A percentile compares a stretch with the other conserved stretches of the same genome.
These are phyloP conservation scores for Noctilio leporinus DNA, from an alignment of 2,113 vertebrate species.

Conservation along the genomic window DNA sequence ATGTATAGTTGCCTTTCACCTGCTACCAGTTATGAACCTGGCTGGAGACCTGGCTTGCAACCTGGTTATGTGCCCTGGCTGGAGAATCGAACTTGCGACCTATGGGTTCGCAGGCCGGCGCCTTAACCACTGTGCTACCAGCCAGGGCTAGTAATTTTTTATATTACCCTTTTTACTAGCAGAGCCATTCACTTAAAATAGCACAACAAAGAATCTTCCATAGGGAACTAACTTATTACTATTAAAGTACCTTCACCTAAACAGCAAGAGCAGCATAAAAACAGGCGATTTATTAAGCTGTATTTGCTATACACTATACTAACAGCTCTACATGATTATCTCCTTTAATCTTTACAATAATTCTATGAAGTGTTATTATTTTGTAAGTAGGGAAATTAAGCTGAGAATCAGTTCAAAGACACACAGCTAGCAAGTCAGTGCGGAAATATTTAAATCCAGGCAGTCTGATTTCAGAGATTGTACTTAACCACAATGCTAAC, in stretches of 20 bases:
- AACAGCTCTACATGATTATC: background rate
- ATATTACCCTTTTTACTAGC: background rate
- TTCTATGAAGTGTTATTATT: background rate
- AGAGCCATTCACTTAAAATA: background rate
- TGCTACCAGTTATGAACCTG: too few relatives aligned
- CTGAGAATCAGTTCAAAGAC: conserved; percentile 17
- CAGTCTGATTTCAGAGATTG: background rate
- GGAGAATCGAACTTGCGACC: too few relatives aligned
- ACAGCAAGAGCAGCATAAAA: conserved; percentile 13
- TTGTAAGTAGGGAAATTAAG: conserved; percentile 20
- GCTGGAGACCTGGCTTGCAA: too few relatives aligned
- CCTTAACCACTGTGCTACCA: too few relatives aligned
- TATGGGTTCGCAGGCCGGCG: too few relatives aligned
- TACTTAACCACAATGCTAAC: conserved; percentile 11
- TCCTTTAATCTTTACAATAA: conserved; percentile 28
- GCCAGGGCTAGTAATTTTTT: background rate
- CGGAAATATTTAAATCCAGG: conserved; percentile 13
- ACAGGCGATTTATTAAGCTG: background rate
- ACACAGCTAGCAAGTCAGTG: background rate
- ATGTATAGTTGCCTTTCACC: too few relatives aligned
- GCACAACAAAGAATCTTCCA: background rate
- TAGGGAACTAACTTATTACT: background rate
- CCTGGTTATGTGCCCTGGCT: too few relatives aligned
- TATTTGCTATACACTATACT: background rate
- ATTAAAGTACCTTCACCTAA: conserved; percentile 17